Percentiles rank a stretch among this genome's conserved stretches.
Conservation (phyloP, 2,797 vertebrate species). For the Scarus forsteni region DNA sequence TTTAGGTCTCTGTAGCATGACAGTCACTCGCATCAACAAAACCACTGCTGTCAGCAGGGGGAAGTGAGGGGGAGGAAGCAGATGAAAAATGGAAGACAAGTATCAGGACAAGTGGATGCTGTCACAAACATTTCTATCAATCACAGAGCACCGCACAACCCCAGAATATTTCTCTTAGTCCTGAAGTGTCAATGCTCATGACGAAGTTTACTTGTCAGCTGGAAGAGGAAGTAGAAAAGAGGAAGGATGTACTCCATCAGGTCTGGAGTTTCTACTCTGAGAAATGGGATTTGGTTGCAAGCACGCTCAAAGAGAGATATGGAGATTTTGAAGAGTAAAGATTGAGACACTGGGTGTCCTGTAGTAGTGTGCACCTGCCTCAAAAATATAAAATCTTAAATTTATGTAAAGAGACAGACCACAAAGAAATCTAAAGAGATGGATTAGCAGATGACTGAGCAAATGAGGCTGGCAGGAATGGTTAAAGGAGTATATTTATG, state of each 20-base stretch:
- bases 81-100: constrained; percentile 62
- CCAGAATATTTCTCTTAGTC: constrained; percentile 24
- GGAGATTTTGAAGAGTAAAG: neutral
- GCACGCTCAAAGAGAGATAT: neutral
- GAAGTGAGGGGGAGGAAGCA: constrained; percentile 41
- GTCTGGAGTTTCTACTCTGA: constrained; percentile 27
- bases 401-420: too few relatives aligned
- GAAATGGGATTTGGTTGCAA: constrained; percentile 17
- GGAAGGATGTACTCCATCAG: constrained; percentile 30
- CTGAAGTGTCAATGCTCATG: constrained; percentile 25
- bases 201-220: constrained; percentile 53
- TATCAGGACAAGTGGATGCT: constrained; percentile 57
- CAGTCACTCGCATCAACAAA: constrained; percentile 62
- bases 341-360: neutral
- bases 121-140: constrained; percentile 68
- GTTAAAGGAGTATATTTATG: too few relatives aligned
- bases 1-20: constrained; percentile 50
- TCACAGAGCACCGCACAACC: constrained; percentile 30
- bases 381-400: too few relatives aligned
- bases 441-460: too few relatives aligned
- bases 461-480: too few relatives aligned
- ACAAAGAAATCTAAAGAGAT: too few relatives aligned
- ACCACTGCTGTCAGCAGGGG: constrained; percentile 57
- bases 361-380: neutral
- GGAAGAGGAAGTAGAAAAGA: constrained; percentile 28